Evolutionary conservation across 1,140 invertebrate genomes (phyloP), one percentile per base, ranked within the genome.

Genomic region (Aphelenchoides fujianensis): DNA sequence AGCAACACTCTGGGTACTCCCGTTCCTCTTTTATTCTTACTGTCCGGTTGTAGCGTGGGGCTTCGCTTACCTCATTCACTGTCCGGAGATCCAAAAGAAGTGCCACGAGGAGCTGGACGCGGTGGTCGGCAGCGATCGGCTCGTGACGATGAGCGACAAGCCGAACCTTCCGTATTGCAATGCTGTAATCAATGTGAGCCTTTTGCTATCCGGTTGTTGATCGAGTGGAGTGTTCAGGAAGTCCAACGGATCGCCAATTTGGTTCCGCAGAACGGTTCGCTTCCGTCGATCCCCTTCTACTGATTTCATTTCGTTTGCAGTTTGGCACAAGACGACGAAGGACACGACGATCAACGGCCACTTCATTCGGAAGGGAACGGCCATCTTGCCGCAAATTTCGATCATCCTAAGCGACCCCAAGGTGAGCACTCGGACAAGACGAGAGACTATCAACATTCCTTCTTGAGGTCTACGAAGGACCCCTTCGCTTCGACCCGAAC

Each of bases 41-140:
- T 48, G 12, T 48, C 41, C 41, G n/a, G n/a, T n/a, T n/a, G n/a
- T n/a, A 48, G 57, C 57, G 7, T 66, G 62, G 62, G 5, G 62
- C 62, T 66, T 54, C 34, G 30, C 34, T 5, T 71, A 57, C 59
- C 23, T 71, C 35, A n/a, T 71, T 3, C 69, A 71, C 53, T 7
- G 75, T 35, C 73, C 73, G 1, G 61, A 74, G 0, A 31, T 74
- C 2, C 71, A 69, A 31, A n/a, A 16, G 9, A 75, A 74, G 32
- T 12, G 28, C 12, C 71, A 72, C 2, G 71, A 9, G 9, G 71
- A 72, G 41, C 32, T 72, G 31, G 71, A 72, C 52, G 7, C 9
- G 19, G 54, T 73, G n/a, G 37, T 72, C 31, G 71, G 68, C 2
- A 72, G 48, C 16, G 28, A 61, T 28, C 71, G 71, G 12, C 19